Percentiles rank a stretch among this genome's conserved stretches.
Evolutionary conservation across 2,888 invertebrate species (phyloP).

Genomic region (Candidula unifasciata): DNA sequence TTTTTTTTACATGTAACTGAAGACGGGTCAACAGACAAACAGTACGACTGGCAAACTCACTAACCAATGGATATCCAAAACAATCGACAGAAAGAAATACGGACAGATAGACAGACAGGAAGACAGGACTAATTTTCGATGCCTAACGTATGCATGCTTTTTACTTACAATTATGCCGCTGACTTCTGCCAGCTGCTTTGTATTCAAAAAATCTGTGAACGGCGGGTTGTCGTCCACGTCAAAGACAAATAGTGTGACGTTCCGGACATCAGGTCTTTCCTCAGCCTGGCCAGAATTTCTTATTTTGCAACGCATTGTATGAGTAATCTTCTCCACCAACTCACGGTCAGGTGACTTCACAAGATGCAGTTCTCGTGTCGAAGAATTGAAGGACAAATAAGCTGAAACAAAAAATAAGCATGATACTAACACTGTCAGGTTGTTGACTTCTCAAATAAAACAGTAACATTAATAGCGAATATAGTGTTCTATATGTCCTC

Average conservation of each 20-base stretch:
- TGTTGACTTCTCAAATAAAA: too few species aligned
- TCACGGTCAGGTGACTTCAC: conserved; percentile 14
- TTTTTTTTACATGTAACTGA: too few species aligned
- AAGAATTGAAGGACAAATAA: not conserved
- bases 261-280: not conserved
- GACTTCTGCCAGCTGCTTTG: not conserved
- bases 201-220: not conserved
- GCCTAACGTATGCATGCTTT: not conserved
- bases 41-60: not conserved
- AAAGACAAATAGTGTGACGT: conserved; percentile 20
- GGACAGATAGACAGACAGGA: conserved; percentile 18
- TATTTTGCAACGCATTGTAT: not conserved
- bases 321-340: not conserved
- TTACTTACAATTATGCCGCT: not conserved
- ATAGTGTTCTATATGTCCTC: too few species aligned
- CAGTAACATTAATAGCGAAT: too few species aligned
- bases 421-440: too few species aligned
- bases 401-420: conserved; percentile 10
- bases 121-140: not conserved
- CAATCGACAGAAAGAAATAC: not conserved
- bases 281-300: not conserved
- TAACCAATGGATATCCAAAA: not conserved
- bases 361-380: not conserved
- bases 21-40: not conserved
- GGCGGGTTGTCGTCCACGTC: conserved; percentile 37